Percentiles rank a stretch among this genome's conserved stretches.
Evolutionary conservation across 2,113 vertebrate species (phyloP).

Genomic region (Campylorhamphus procurvoides): DNA sequence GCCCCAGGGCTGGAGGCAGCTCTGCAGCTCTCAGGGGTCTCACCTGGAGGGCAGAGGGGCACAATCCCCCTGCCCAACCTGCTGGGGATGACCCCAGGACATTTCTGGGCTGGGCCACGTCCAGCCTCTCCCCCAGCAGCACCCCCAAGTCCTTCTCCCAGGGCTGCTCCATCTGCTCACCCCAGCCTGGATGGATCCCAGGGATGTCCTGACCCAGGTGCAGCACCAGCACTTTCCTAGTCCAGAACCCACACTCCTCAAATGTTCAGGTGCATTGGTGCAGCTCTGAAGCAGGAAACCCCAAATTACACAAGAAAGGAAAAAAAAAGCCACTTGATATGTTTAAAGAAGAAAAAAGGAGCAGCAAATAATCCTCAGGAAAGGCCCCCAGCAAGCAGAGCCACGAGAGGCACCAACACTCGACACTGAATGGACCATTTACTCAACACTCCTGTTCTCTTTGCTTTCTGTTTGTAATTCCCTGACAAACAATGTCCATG

Average conservation of each 20-base stretch:
- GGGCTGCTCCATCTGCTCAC: background rate
- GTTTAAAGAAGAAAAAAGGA: background rate
- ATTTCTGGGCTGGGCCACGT: background rate
- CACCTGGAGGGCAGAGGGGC: background rate
- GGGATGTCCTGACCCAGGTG: rapidly evolving
- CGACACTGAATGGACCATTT: background rate
- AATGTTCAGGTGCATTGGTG: background rate
- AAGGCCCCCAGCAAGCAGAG: background rate
- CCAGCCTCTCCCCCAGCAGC: background rate
- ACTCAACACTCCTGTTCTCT: background rate
- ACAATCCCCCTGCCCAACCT: background rate
- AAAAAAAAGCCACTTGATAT: background rate
- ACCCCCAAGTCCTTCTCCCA: background rate
- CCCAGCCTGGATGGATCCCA: background rate
- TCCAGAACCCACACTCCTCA: background rate
- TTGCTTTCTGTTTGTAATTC: background rate
- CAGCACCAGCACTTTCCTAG: background rate
- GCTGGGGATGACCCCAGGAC: background rate
- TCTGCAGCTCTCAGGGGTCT: background rate
- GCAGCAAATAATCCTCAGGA: background rate
- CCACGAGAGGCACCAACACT: constrained; percentile 29
- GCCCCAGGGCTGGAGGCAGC: background rate
- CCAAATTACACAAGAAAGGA: background rate
- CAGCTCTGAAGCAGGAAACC: background rate
- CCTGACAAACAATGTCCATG: background rate